Base-by-base conservation (phyloP, 2,797 vertebrate species). In the Sebastes nivosus region DNA sequence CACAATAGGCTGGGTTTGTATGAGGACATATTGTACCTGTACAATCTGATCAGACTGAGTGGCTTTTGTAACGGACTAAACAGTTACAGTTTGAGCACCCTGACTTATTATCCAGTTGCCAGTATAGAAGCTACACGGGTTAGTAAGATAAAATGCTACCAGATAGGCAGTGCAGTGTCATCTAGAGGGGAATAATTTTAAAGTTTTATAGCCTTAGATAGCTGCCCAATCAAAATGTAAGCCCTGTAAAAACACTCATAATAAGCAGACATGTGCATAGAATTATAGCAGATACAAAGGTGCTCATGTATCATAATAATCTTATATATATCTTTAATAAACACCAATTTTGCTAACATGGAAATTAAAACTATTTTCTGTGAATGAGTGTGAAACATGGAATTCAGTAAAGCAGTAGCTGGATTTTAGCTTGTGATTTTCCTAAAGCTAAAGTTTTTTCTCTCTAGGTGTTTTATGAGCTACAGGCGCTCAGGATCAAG, bases 401-500 rank as follows among this genome's bases (percentile, higher is more conserved):
- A n/a, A 52, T 25, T 66, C 13, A 64, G 38, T 42, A 24, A 69
- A 75, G 77, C 11, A 50, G 8, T 5, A 54, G 54, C 9, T 52
- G 6, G 30, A 58, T 80, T 76, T 63, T 57, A 60, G 60, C 46
- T 60, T 68, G 25, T 67, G 57, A 67, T 79, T 18, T 13, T 52
- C 8, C 72, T 52, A n/a, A 52, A 74, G 11, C 46, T 36, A 36
- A 36, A 36, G 1, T 32, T 42, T 66, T 68, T 24, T 38, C 66
- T 61, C 54, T 74, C 30, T 67, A 89, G 83, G 87, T 91, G 80
- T 89, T 92, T 91, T 85, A 87, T 77, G 84, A 87, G 77, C 34
- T 71, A 14, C 73, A 67, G 63, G 68, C 52, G 11, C 67, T 72
- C 70, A 67, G 76, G 67, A 87, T 87, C 74, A 82, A 91, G 69